Percentiles rank a stretch among this genome's conserved stretches.
Conservation (phyloP, 2,113 vertebrate genomes). For the Columbina picui region DNA sequence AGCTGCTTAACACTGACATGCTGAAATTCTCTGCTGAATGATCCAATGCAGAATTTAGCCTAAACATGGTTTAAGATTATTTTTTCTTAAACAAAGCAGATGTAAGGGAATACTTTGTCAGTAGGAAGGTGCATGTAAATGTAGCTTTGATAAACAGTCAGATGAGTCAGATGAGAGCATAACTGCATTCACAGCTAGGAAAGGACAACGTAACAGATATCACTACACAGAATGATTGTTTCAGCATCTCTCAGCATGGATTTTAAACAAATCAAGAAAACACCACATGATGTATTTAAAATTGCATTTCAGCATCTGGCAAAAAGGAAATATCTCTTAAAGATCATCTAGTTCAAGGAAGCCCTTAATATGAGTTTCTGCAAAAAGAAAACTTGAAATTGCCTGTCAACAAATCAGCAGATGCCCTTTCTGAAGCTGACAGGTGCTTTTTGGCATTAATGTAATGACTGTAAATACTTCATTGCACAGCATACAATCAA, state of each 20-base stretch:
- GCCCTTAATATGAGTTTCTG: conserved; percentile 37
- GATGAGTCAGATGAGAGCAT: background rate
- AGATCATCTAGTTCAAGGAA: background rate
- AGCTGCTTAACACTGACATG: background rate
- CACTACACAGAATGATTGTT: background rate
- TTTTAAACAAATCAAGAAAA: conserved; percentile 34
- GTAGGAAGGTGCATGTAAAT: background rate
- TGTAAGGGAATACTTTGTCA: background rate
- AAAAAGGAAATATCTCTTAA: conserved; percentile 43
- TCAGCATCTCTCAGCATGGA: conserved; percentile 7
- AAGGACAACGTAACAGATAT: background rate
- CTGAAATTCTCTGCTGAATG: background rate
- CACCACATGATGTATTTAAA: conserved; percentile 29
- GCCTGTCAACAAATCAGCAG: conserved; percentile 46
- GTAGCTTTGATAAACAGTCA: background rate
- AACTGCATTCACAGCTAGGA: background rate
- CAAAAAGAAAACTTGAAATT: conserved; percentile 59
- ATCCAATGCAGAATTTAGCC: background rate
- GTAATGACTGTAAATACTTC: conserved; percentile 42
- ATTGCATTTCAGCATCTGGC: conserved; percentile 31
- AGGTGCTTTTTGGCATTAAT: conserved; percentile 33
- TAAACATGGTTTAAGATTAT: background rate
- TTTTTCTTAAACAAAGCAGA: background rate
- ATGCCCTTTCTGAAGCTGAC: conserved; percentile 48
- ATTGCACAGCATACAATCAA: background rate